Evolutionary conservation across 1,140 invertebrate species (phyloP), one percentile per base, ranked within the genome.

Genomic region (Drosophila aff.): DNA sequence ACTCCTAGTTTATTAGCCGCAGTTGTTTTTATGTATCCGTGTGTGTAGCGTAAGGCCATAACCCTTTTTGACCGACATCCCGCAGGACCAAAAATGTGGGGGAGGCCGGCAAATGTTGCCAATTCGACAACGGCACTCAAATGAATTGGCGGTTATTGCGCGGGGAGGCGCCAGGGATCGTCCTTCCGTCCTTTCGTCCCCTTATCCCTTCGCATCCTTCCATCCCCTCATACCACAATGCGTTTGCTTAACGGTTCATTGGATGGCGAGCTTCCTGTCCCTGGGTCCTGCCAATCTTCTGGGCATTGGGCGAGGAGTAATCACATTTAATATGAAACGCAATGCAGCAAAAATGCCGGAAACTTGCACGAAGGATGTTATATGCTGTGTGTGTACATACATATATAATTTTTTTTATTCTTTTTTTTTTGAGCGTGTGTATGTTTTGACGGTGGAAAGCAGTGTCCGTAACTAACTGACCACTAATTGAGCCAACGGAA

Each of bases 241-340:
- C 74, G 85, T 84, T 90, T 84, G 77, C 78, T 89, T 89, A 79
- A 89, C 81, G 79, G 78, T 89, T 89, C 85, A 89, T 89, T 90
- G 85, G 85, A 79, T 89, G 65, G 66, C 80, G 65, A 52, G 46
- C 58, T 71, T 65, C 66, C 52, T 57, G 43, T 62, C 46, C 49
- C 49, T 69, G 63, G 28, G 41, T 62, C 64, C 55, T 84, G 84
- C 85, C 84, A 90, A 90, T 89, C 85, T 85, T 90, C 71, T 87
- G 84, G 75, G 84, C 71, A 90, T 89, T 90, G 85, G 63, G 81
- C 74, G 83, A 78, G 50, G 74, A 89, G 85, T 89, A 89, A 89
- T 89, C 85, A 89, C 85, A 89, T 89, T 89, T 90, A 89, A 89
- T 90, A 89, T 89, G 85, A 89, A 89, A 89, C 85, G 85, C 84